Base-by-base conservation (phyloP, 2,888 invertebrate species). In the Nemoura dubitans region DNA sequence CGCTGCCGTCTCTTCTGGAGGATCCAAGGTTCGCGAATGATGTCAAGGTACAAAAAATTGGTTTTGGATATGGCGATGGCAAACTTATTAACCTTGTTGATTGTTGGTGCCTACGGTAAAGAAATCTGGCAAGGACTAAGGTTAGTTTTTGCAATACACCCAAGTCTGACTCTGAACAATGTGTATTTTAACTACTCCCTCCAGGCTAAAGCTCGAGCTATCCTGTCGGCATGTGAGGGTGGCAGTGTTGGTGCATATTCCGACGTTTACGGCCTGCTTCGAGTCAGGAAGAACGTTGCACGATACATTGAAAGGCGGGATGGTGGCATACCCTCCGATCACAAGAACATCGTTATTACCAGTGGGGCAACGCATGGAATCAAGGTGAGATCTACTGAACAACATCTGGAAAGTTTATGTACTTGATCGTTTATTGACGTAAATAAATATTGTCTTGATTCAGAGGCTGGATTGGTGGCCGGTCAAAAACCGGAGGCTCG, bases 281-380 rank as follows among this genome's bases (percentile, higher is more conserved):
- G 96, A 36, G 96, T 99, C 89, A 94, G 99, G 5, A 95, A 94
- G 87, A 97, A 98, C 92, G 96, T 96, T 26, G 97, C 98, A 0
- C 93, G 95, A 87, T 99, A 97, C 92, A 99, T 99, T 90, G 92
- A 94, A 91, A 92, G 94, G 28, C 95, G 99, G 87, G 99, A 99
- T 92, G 96, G 95, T 0, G 94, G 94, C 87, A 91, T 95, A 85
- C 94, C 96, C 0, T 91, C 94, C 83, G 93, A 96, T 91, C 96
- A 95, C 92, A 93, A 95, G 89, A 95, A 98, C 92, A 93, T 99
- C 87, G 95, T 97, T 90, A 93, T 99, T 42, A 95, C 96, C 42
- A 96, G 96, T 78, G 99, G 96, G 89, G 99, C 99, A 81, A 98
- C 98, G 87, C 97, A 96, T 90, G 97, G 95, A 88, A 99, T 99